phyloP scores from a whole-genome alignment of 1,140 invertebrate genomes.

The Pararge aegeria region DNA sequence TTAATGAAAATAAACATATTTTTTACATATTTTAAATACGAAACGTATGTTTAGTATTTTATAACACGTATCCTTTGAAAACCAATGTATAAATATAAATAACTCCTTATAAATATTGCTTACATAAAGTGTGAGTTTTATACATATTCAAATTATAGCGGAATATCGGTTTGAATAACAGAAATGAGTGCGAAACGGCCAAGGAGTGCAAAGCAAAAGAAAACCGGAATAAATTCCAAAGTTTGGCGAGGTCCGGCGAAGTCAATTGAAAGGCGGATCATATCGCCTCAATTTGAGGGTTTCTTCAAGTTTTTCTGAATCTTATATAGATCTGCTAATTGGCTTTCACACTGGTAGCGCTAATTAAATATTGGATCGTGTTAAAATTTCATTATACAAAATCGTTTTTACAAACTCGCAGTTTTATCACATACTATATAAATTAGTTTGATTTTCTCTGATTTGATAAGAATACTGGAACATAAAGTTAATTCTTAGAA shows the following conservation, averaged over 20 bases:
- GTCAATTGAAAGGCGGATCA: conserved; percentile 37
- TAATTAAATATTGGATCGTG: conserved; percentile 7
- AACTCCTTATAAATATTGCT: not conserved
- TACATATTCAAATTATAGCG: not conserved
- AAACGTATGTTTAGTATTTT: no score
- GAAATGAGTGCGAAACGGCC: conserved; percentile 31
- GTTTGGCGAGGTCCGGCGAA: conserved; percentile 32
- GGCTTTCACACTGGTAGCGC: conserved; percentile 3
- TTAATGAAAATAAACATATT: no score
- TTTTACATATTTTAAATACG: no score
- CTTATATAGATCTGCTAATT: conserved; percentile 30
- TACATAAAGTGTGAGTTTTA: not conserved
- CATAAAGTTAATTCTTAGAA: no score
- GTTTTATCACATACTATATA: not conserved
- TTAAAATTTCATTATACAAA: not conserved
- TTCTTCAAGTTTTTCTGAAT: conserved; percentile 23
- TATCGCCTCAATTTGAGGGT: conserved; percentile 34
- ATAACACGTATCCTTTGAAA: no score
- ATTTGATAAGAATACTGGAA: no score
- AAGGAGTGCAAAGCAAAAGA: conserved; percentile 22
- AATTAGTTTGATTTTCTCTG: no score
- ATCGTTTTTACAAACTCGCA: not conserved
- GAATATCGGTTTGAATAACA: conserved; percentile 27
- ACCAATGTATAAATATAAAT: not conserved
- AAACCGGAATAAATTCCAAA: conserved; percentile 41